Evolutionary conservation across 2,888 invertebrate species (phyloP).

Genomic region (Colostygia pectinataria): DNA sequence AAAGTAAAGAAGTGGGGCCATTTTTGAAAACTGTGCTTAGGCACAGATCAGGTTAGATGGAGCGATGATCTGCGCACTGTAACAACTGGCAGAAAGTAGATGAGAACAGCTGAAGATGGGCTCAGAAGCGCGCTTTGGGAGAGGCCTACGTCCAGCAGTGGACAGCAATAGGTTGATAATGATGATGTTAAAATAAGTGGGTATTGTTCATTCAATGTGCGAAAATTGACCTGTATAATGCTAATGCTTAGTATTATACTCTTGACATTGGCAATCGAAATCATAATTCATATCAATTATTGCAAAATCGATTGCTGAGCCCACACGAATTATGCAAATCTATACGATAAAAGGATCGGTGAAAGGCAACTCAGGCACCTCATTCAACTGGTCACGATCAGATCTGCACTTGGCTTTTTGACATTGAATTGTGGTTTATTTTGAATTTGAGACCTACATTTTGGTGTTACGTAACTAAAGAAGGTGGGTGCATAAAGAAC

Average conservation of each 20-base stretch:
- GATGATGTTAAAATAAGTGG: too few species aligned
- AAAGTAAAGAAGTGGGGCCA: too few species aligned
- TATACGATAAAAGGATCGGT: slow-evolving; percentile 43
- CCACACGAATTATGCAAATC: slow-evolving; percentile 42
- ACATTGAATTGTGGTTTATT: slow-evolving; percentile 41
- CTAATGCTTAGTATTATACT: background rate
- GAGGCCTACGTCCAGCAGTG: too few species aligned
- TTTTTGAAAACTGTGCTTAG: too few species aligned
- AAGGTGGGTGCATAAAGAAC: background rate
- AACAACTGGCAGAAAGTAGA: too few species aligned
- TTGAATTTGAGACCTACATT: slow-evolving; percentile 14
- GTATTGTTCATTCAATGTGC: too few species aligned
- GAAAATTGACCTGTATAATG: too few species aligned
- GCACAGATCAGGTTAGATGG: too few species aligned
- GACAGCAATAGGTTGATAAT: too few species aligned
- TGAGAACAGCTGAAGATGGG: too few species aligned
- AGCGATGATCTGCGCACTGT: too few species aligned
- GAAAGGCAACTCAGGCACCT: slow-evolving; percentile 50
- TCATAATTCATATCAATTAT: slow-evolving; percentile 9
- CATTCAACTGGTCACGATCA: slow-evolving; percentile 47
- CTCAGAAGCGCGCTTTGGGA: too few species aligned
- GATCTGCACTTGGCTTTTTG: slow-evolving; percentile 39
- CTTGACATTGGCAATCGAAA: slow-evolving; percentile 17
- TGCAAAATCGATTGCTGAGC: slow-evolving; percentile 25
- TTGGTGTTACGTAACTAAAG: background rate